Evolutionary conservation across 2,113 vertebrate genomes (phyloP).

Genomic region (Mustelus asterias): DNA sequence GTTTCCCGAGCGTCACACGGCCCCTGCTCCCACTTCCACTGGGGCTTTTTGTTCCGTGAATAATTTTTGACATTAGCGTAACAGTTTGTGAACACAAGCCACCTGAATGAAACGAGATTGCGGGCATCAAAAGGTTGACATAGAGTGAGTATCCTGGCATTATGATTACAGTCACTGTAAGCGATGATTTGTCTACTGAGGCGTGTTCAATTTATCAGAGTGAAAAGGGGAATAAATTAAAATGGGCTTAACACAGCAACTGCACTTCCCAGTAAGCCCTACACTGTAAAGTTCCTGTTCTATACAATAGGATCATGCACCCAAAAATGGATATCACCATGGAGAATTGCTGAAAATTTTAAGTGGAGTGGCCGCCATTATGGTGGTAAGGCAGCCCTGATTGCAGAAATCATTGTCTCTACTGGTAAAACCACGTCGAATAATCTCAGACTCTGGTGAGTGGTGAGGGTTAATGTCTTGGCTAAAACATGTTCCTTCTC

Average conservation of each 20-base stretch:
- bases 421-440: background rate
- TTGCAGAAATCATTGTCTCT: background rate
- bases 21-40: background rate
- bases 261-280: background rate
- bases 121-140: background rate
- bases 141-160: background rate
- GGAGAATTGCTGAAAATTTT: background rate
- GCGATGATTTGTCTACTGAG: background rate
- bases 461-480: background rate
- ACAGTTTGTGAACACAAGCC: background rate
- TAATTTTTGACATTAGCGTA: background rate
- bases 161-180: background rate
- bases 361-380: background rate
- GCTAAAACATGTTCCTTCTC: constrained; percentile 36
- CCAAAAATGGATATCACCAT: background rate
- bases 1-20: background rate
- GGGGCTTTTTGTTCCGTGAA: background rate
- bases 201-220: background rate
- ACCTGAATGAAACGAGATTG: background rate
- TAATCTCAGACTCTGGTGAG: background rate
- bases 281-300: background rate
- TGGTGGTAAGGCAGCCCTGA: background rate
- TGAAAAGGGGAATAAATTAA: background rate
- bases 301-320: background rate
- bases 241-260: background rate